A percentile compares a stretch with the other conserved stretches of the same genome.
These are phyloP conservation scores for Halocaridina rubra DNA, from an alignment of 2,888 invertebrate species.

Conservation along the genomic window DNA sequence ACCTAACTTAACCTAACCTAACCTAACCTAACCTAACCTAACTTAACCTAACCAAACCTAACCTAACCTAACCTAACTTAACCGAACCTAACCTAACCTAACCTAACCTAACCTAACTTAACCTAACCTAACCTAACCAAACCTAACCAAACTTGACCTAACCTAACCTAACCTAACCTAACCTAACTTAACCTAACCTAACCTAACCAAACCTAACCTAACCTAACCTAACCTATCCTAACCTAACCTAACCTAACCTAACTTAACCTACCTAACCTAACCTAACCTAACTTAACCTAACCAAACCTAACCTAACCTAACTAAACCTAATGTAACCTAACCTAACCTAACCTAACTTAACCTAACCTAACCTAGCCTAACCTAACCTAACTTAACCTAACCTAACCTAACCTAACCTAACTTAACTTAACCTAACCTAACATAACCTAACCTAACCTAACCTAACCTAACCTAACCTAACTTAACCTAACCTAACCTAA, in stretches of 20 bases:
- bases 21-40: slow-evolving; percentile 13
- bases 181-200: slow-evolving; percentile 14
- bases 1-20: background rate
- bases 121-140: slow-evolving; percentile 14
- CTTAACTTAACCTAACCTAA: too few species aligned
- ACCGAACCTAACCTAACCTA: too few species aligned
- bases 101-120: slow-evolving; percentile 26
- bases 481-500: too few species aligned
- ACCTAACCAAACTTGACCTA: slow-evolving; percentile 6
- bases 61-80: background rate
- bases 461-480: too few species aligned
- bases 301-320: background rate
- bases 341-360: slow-evolving; percentile 1
- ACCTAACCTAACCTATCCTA: slow-evolving; percentile 2
- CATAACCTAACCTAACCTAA: too few species aligned
- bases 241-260: slow-evolving; percentile 5
- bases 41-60: too few species aligned
- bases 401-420: background rate
- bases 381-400: too few species aligned
- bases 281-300: slow-evolving; percentile 5
- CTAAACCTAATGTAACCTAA: slow-evolving; percentile 14
- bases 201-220: slow-evolving; percentile 9
- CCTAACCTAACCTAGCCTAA: background rate
- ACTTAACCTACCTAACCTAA: background rate
- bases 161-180: slow-evolving; percentile 20